Evolutionary conservation across 2,888 invertebrate genomes (phyloP).

Genomic region (Eurytoma californica): DNA sequence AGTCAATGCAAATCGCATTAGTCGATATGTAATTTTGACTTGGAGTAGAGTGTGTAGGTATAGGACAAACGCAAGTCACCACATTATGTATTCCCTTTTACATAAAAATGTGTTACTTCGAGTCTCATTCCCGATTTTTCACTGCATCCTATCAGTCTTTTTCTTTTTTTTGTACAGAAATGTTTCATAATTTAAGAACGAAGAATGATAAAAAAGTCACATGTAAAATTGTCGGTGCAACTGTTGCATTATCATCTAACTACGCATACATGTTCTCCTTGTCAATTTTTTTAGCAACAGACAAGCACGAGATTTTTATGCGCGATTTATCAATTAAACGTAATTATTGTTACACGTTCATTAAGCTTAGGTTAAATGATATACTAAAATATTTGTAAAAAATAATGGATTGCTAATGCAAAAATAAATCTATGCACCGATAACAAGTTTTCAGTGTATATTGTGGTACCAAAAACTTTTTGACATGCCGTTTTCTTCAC

Average conservation of each 20-base stretch:
- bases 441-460: slow-evolving; percentile 48
- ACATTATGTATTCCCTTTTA: slow-evolving; percentile 39
- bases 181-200: slow-evolving; percentile 32
- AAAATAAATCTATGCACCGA: slow-evolving; percentile 55
- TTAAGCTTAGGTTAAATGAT: slow-evolving; percentile 44
- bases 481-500: slow-evolving; percentile 50
- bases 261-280: slow-evolving; percentile 3
- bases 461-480: slow-evolving; percentile 33
- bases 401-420: slow-evolving; percentile 49
- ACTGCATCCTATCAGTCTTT: slow-evolving; percentile 11
- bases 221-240: slow-evolving; percentile 37
- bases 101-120: slow-evolving; percentile 34
- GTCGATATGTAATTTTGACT: slow-evolving; percentile 44
- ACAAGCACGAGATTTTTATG: slow-evolving; percentile 42
- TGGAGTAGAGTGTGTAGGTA: slow-evolving; percentile 1
- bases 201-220: slow-evolving; percentile 5
- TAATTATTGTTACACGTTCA: slow-evolving; percentile 44
- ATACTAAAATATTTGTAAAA: slow-evolving; percentile 53
- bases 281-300: slow-evolving; percentile 30
- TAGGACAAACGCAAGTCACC: slow-evolving; percentile 31
- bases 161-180: slow-evolving; percentile 49
- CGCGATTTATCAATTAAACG: slow-evolving; percentile 43
- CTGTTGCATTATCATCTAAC: slow-evolving; percentile 1
- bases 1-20: slow-evolving; percentile 38
- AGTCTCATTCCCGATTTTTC: slow-evolving; percentile 44